A percentile compares a stretch with the other conserved stretches of the same genome.
These are phyloP conservation scores for Protobothrops mucrosquamatus DNA, from an alignment of 2,113 vertebrate species.

Conservation along the genomic window DNA sequence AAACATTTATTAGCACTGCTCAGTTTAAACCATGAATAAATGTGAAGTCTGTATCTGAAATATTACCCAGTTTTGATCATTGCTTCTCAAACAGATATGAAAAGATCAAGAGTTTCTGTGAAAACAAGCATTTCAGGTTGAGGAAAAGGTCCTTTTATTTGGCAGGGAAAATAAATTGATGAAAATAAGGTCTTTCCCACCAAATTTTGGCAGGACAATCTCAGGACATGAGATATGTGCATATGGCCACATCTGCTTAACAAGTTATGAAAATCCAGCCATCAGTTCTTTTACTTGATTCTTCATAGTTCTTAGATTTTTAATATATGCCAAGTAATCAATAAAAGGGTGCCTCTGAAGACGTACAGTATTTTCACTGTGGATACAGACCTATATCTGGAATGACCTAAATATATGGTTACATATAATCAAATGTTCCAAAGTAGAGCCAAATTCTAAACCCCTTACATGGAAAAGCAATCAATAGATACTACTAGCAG, in stretches of 20 bases:
- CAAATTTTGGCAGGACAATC: not conserved
- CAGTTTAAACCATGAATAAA: not conserved
- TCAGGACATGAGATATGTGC: not conserved
- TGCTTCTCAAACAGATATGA: not conserved
- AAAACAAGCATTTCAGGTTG: not conserved
- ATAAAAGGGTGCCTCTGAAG: not conserved
- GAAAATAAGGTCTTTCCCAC: not conserved
- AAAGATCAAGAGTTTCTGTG: not conserved
- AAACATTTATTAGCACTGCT: not conserved
- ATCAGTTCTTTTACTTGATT: not conserved
- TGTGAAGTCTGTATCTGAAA: not conserved
- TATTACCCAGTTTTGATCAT: not conserved
- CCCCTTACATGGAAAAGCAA: not conserved
- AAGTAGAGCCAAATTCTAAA: not conserved
- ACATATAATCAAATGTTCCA: not conserved
- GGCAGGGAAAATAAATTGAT: not conserved
- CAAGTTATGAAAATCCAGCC: not conserved
- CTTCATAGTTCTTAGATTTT: not conserved
- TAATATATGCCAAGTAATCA: not conserved
- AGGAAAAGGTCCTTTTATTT: not conserved
- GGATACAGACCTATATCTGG: not conserved
- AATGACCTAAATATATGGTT: not conserved
- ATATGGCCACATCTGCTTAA: not conserved
- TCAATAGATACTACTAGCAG: not conserved
- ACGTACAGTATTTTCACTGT: not conserved